Percentiles rank a stretch among this genome's conserved stretches.
Evolutionary conservation across 2,797 vertebrate genomes (phyloP).

Genomic region (Gambelia wislizenii): DNA sequence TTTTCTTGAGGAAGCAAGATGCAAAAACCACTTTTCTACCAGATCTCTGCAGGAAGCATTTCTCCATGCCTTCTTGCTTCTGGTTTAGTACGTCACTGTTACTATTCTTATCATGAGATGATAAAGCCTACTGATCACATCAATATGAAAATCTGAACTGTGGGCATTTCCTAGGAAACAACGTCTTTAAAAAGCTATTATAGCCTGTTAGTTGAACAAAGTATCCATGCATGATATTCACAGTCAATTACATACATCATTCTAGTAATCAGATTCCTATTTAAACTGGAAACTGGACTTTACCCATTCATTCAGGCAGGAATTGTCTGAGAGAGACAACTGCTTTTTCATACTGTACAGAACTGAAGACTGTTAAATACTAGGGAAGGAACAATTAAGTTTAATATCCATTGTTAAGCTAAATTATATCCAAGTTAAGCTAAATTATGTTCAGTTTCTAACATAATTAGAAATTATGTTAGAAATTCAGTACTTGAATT

Average conservation of each 20-base stretch:
- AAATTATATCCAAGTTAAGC: too few relatives aligned
- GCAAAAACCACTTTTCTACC: conserved; percentile 24
- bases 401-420: not conserved
- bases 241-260: not conserved
- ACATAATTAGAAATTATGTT: too few relatives aligned
- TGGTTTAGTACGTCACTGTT: not conserved
- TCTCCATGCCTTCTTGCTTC: not conserved
- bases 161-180: not conserved
- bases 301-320: not conserved
- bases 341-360: not conserved
- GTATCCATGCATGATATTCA: not conserved
- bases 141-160: not conserved
- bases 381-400: not conserved
- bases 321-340: not conserved
- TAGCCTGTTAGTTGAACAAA: not conserved
- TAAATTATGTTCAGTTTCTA: not conserved
- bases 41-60: not conserved
- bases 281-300: conserved; percentile 2
- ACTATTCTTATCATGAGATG: not conserved
- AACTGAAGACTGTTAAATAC: not conserved
- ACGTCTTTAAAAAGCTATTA: conserved; percentile 20
- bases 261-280: not conserved
- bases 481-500: too few relatives aligned
- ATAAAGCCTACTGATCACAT: not conserved
- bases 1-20: not conserved